phyloP scores from a whole-genome alignment of 2,888 invertebrate species.

The Hylaea fasciaria region DNA sequence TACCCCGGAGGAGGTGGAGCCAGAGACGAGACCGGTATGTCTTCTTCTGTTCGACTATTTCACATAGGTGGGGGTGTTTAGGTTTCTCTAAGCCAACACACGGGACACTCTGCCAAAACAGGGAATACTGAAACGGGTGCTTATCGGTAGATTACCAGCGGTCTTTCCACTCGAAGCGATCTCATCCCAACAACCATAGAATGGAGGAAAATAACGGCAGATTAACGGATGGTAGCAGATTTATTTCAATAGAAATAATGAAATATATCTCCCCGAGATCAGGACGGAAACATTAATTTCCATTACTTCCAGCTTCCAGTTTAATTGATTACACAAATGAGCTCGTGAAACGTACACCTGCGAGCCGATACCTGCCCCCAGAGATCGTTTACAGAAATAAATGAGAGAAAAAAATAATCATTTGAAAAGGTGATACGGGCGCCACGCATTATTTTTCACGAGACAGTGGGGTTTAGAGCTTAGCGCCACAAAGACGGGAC shows the following conservation, averaged over 20 bases:
- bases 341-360: conserved; percentile 26
- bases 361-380: conserved; percentile 6
- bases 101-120: no score
- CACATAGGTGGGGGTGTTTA: neutral
- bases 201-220: no score
- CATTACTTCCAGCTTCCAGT: neutral
- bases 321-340: conserved; percentile 24
- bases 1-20: conserved; percentile 83
- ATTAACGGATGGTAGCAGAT: no score
- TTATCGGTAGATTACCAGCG: no score
- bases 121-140: no score
- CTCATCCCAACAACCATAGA: no score
- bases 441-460: neutral
- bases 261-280: no score
- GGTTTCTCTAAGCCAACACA: neutral
- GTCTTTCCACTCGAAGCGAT: no score
- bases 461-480: neutral
- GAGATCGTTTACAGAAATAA: conserved; percentile 19
- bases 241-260: no score
- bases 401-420: conserved; percentile 10
- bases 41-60: neutral
- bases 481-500: no score
- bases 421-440: neutral
- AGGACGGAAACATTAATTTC: no score
- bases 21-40: conserved; percentile 67